Evolutionary conservation across 2,113 vertebrate species (phyloP).

Genomic region (Aplodontia rufa): DNA sequence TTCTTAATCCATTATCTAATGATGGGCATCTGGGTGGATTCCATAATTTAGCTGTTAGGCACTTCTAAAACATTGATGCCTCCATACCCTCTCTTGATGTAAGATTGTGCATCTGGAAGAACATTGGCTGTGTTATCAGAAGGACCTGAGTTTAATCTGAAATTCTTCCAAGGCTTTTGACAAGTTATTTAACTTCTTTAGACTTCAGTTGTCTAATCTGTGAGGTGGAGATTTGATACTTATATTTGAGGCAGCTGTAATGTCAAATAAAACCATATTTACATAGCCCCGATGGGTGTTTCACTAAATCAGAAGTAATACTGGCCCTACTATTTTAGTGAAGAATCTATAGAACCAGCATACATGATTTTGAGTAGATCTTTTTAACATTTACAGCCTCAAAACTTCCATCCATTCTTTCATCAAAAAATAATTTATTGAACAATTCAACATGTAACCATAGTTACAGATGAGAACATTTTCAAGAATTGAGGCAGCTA

Average conservation of each 20-base stretch:
- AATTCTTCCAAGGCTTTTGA: neutral
- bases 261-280: neutral
- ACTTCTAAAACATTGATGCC: no score
- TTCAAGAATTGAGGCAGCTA: neutral
- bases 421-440: neutral
- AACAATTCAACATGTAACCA: neutral
- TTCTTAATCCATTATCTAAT: no score
- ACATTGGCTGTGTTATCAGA: neutral
- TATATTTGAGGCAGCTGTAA: neutral
- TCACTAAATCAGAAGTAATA: neutral
- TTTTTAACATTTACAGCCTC: neutral
- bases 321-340: no score
- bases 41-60: no score
- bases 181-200: neutral
- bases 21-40: no score
- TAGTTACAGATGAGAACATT: neutral
- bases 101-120: neutral
- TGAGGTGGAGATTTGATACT: neutral
- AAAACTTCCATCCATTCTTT: neutral
- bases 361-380: neutral
- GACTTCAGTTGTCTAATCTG: neutral
- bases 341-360: neutral
- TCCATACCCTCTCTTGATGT: neutral
- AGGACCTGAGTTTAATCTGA: neutral
- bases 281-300: no score